A percentile compares a stretch with the other conserved stretches of the same genome.
Evolutionary conservation across 2,113 vertebrate species (phyloP).

Genomic region (Candoia aspera): DNA sequence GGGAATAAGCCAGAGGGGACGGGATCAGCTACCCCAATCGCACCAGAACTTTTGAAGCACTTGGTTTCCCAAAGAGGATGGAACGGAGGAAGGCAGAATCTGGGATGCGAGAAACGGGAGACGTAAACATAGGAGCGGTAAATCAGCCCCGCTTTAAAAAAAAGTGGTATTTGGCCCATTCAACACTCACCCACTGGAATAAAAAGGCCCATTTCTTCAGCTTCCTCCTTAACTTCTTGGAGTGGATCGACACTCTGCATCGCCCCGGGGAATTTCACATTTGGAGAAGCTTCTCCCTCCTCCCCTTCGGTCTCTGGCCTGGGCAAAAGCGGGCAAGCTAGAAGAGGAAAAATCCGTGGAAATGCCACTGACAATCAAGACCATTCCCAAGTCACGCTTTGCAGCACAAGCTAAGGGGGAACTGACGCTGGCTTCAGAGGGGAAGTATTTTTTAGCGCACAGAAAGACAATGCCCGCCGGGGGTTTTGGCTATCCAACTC

Average conservation of each 20-base stretch:
- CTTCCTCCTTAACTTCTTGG: conserved; percentile 56
- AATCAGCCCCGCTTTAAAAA: not conserved
- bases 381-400: not conserved
- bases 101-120: too few relatives aligned
- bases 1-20: too few relatives aligned
- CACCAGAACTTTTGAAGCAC: too few relatives aligned
- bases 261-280: conserved; percentile 24
- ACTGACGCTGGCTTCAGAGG: not conserved
- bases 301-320: conserved; percentile 30
- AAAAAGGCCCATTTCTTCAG: conserved; percentile 67
- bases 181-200: conserved; percentile 68
- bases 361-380: not conserved
- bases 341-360: not conserved
- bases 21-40: too few relatives aligned
- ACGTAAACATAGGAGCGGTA: not conserved
- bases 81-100: not conserved
- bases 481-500: not conserved
- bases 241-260: conserved; percentile 34
- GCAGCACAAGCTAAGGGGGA: not conserved
- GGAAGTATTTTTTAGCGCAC: not conserved
- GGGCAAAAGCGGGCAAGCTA: conserved; percentile 1
- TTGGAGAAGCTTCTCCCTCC: conserved; percentile 25
- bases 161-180: not conserved
- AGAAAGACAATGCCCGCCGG: not conserved
- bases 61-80: not conserved